Conservation (phyloP, 2,888 invertebrate genomes). For the Timema podura region DNA sequence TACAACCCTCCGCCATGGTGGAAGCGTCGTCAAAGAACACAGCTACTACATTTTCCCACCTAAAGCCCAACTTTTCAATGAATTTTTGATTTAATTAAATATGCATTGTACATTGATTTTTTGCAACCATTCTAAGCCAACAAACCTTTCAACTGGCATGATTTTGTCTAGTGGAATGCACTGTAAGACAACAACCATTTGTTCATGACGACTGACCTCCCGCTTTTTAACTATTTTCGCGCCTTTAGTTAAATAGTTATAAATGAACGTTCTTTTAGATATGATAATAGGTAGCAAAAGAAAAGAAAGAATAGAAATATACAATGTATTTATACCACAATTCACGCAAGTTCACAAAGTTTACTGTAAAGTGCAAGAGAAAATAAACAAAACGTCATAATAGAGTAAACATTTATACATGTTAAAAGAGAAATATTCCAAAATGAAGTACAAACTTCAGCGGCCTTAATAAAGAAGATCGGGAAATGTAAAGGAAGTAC, state of each 20-base stretch:
- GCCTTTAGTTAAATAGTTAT: constrained; percentile 3
- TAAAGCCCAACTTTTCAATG: not conserved
- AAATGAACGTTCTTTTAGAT: not conserved
- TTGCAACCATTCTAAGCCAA: not conserved
- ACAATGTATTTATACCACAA: not conserved
- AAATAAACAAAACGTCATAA: too few species aligned
- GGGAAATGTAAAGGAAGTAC: too few species aligned
- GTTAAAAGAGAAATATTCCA: too few species aligned
- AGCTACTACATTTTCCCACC: constrained; percentile 1
- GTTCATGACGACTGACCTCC: constrained; percentile 1
- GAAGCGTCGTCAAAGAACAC: not conserved
- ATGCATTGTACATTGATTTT: not conserved
- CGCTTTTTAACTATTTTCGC: not conserved
- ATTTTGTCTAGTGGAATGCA: not conserved
- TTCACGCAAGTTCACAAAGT: not conserved
- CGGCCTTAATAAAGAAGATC: too few species aligned
- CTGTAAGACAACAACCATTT: not conserved
- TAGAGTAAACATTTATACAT: too few species aligned
- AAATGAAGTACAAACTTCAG: too few species aligned
- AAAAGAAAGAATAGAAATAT: not conserved
- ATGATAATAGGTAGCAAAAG: not conserved
- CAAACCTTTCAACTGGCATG: constrained; percentile 3
- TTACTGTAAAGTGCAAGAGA: too few species aligned
- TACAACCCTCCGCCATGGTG: not conserved
- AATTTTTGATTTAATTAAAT: not conserved